Conservation (phyloP, 2,797 vertebrate species). For the Lutjanus argentimaculatus region DNA sequence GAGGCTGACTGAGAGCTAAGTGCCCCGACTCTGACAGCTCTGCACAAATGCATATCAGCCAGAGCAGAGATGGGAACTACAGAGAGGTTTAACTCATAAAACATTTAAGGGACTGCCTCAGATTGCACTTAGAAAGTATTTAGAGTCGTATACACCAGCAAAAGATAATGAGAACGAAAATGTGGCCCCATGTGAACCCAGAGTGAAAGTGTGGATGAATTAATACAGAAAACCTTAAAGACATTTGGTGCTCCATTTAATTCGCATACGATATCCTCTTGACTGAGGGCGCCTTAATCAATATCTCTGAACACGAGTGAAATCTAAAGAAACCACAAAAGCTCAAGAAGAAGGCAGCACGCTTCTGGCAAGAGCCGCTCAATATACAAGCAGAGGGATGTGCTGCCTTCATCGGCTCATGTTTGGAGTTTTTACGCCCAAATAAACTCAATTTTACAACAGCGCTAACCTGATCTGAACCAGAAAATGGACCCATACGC, state of each 20-base stretch:
- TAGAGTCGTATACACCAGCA: slow-evolving; percentile 56
- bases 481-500: slow-evolving; percentile 80
- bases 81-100: slow-evolving; percentile 77
- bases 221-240: slow-evolving; percentile 48
- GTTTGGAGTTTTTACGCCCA: slow-evolving; percentile 79
- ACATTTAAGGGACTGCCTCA: slow-evolving; percentile 76
- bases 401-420: slow-evolving; percentile 61
- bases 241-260: slow-evolving; percentile 39
- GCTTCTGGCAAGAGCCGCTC: slow-evolving; percentile 40
- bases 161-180: slow-evolving; percentile 64
- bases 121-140: slow-evolving; percentile 71
- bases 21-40: slow-evolving; percentile 73
- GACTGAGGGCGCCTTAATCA: slow-evolving; percentile 45
- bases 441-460: slow-evolving; percentile 80
- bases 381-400: slow-evolving; percentile 57
- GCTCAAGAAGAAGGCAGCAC: neutral
- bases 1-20: slow-evolving; percentile 71
- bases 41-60: slow-evolving; percentile 73
- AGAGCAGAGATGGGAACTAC: slow-evolving; percentile 64
- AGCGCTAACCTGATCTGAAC: slow-evolving; percentile 79
- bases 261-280: slow-evolving; percentile 9
- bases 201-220: slow-evolving; percentile 34
- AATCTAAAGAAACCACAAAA: slow-evolving; percentile 33
- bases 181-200: slow-evolving; percentile 42
- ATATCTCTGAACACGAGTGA: slow-evolving; percentile 32